Evolutionary conservation across 2,888 invertebrate species (phyloP).

Genomic region (Scotopteryx bipunctaria): DNA sequence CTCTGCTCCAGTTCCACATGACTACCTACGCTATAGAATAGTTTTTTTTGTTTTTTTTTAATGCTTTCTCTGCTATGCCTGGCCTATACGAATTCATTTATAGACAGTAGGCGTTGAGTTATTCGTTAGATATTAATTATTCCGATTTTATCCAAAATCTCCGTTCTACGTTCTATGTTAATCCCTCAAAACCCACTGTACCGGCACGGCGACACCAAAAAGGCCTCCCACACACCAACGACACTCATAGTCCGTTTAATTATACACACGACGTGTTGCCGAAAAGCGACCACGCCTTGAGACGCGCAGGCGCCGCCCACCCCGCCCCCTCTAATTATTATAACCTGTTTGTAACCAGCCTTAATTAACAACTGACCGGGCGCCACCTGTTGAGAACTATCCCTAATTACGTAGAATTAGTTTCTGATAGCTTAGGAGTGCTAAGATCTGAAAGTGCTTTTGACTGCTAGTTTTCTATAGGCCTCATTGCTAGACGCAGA

Average conservation of each 20-base stretch:
- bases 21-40: too few species aligned
- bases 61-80: too few species aligned
- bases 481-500: too few species aligned
- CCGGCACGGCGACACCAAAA: constrained; percentile 36
- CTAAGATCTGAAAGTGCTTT: constrained; percentile 12
- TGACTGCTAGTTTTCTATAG: constrained; percentile 10
- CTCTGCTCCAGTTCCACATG: too few species aligned
- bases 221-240: constrained; percentile 46
- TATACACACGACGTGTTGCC: constrained; percentile 59
- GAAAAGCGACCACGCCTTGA: constrained; percentile 60
- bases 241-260: constrained; percentile 54
- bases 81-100: neutral
- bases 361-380: constrained; percentile 70
- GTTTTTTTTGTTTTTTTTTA: too few species aligned
- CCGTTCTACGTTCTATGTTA: neutral
- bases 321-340: constrained; percentile 79
- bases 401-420: constrained; percentile 46
- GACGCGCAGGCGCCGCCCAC: constrained; percentile 65
- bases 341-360: constrained; percentile 74
- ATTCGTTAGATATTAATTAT: neutral
- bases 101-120: neutral
- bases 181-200: constrained; percentile 10
- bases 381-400: constrained; percentile 72
- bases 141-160: constrained; percentile 13
- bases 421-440: constrained; percentile 37